These are phyloP conservation scores for Glossophaga mutica DNA, from an alignment of 2,797 vertebrate genomes.

Conservation along the genomic window DNA sequence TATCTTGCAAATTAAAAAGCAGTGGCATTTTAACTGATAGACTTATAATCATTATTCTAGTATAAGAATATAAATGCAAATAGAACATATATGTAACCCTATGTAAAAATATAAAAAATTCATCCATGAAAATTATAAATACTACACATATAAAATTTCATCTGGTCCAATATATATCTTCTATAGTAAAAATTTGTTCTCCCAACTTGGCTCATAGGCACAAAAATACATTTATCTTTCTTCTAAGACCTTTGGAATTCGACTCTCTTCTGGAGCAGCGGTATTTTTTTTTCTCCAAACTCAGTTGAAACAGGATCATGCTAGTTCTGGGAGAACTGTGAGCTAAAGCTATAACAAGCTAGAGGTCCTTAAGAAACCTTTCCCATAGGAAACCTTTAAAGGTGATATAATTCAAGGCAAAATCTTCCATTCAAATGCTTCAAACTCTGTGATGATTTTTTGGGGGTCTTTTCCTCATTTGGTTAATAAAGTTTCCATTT, in stretches of 20 bases:
- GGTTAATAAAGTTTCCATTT: neutral
- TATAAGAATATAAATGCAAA: neutral
- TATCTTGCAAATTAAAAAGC: neutral
- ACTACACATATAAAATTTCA: neutral
- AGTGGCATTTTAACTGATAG: neutral
- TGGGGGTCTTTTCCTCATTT: neutral
- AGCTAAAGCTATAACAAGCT: neutral
- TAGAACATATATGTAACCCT: neutral
- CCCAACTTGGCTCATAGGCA: neutral
- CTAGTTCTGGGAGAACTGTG: neutral
- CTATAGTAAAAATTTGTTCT: neutral
- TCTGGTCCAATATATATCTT: neutral
- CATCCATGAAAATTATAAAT: neutral
- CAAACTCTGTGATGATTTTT: neutral
- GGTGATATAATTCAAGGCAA: neutral
- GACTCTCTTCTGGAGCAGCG: neutral
- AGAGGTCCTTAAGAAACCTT: neutral
- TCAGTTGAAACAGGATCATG: neutral
- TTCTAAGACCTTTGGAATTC: neutral
- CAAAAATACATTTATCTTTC: neutral
- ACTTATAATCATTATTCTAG: neutral
- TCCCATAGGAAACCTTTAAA: neutral
- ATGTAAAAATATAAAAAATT: neutral
- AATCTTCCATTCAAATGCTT: neutral
- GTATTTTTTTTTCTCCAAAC: neutral